Conservation (phyloP, 2,888 invertebrate genomes). For the Cheilosia variabilis region DNA sequence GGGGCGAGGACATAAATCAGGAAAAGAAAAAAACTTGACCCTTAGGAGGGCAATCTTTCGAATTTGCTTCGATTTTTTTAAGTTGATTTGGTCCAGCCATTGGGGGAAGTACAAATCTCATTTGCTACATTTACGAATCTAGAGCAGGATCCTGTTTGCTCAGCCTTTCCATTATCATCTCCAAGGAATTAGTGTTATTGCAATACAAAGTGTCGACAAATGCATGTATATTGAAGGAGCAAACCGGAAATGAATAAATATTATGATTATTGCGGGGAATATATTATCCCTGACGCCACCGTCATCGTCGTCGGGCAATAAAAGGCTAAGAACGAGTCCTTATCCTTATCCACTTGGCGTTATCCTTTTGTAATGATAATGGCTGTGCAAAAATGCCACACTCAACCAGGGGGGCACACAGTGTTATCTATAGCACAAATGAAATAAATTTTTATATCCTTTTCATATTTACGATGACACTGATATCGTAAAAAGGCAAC, state of each 20-base stretch:
- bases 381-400: constrained; percentile 65
- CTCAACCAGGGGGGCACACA: constrained; percentile 52
- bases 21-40: constrained; percentile 51
- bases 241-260: constrained; percentile 70
- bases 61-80: constrained; percentile 11
- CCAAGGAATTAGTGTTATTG: constrained; percentile 70
- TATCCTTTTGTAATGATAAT: constrained; percentile 75
- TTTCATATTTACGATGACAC: constrained; percentile 75
- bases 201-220: constrained; percentile 73
- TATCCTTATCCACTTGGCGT: constrained; percentile 68
- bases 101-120: not conserved
- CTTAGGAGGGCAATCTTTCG: constrained; percentile 12
- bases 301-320: constrained; percentile 57
- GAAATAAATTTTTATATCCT: constrained; percentile 76
- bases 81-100: constrained; percentile 38
- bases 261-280: constrained; percentile 73
- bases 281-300: constrained; percentile 53
- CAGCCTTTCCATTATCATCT: constrained; percentile 31
- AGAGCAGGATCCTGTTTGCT: constrained; percentile 20
- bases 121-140: constrained; percentile 28
- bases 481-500: constrained; percentile 69
- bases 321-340: constrained; percentile 61
- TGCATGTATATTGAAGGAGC: constrained; percentile 40
- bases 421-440: constrained; percentile 73
- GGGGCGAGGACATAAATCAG: constrained; percentile 65